Percentiles rank a stretch among this genome's conserved stretches.
phyloP scores from a whole-genome alignment of 2,113 vertebrate species.

The Lagopus leucura region DNA sequence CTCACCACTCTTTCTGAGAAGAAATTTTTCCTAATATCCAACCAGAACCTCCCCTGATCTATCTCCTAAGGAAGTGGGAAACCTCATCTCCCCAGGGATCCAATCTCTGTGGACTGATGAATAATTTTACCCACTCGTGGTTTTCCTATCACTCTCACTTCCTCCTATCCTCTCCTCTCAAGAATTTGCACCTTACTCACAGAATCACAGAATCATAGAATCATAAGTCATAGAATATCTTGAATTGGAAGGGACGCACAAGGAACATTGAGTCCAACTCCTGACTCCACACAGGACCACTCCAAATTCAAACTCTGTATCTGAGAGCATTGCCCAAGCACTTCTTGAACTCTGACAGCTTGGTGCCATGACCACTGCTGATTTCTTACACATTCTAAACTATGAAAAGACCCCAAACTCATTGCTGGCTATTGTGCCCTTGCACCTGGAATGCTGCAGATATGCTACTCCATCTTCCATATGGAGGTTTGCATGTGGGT shows the following conservation, averaged over 20 bases:
- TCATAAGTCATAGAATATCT: too few relatives aligned
- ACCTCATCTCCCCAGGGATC: background rate
- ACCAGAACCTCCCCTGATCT: background rate
- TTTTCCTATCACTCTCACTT: background rate
- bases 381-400: background rate
- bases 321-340: too few relatives aligned
- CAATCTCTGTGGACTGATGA: background rate
- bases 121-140: background rate
- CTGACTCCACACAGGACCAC: too few relatives aligned
- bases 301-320: too few relatives aligned
- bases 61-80: background rate
- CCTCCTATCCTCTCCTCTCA: background rate
- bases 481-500: fast-evolving
- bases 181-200: background rate
- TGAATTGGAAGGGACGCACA: too few relatives aligned
- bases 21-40: too few relatives aligned
- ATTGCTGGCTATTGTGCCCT: background rate
- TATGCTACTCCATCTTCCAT: background rate
- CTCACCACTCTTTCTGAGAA: too few relatives aligned
- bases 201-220: too few relatives aligned
- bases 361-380: too few relatives aligned
- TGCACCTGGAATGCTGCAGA: background rate
- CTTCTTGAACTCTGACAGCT: too few relatives aligned
- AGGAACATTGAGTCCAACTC: too few relatives aligned
- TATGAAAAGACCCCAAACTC: background rate